Evolutionary conservation across 2,888 invertebrate species (phyloP), one percentile per base, ranked within the genome.

Genomic region (Theretra japonica): DNA sequence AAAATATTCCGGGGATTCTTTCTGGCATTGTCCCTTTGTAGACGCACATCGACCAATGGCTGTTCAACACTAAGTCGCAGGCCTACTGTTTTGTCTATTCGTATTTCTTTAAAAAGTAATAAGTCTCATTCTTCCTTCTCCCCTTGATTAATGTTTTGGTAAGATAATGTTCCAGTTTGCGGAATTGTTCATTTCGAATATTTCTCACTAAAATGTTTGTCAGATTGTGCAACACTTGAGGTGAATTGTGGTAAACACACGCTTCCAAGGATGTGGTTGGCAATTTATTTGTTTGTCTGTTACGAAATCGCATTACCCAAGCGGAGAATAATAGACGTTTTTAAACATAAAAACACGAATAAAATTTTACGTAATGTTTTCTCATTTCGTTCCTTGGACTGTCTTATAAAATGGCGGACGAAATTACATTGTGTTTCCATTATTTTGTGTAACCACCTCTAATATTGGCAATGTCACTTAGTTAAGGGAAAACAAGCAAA

Each of bases 1-100:
- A 81, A 82, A 82, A 83, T 85, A 83, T 80, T 82, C 76, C 69
- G 70, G 72, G 73, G 76, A 76, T 79, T 82, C 81, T 62, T 83
- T 76, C 79, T 73, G 75, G 74, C 78, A 79, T 82, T 82, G 82
- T 84, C 77, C 79, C 77, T 76, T 84, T 85, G 81, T 75, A 72
- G 53, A 69, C 69, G 69, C 57, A 23, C 65, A 56, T 33, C 33
- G 56, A 33, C 76, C 76, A 74, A 77, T 72, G 77, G 71, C 74
- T 75, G 72, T 69, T 77, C 76, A 76, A 78, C 77, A 75, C 78
- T 82, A 80, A 81, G 78, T 78, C 79, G 77, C 79, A 82, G 77
- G 79, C 81, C 77, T 75, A 75, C 74, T 79, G 74, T 80, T 81
- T 79, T 72, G 75, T 73, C 76, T 75, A 65, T 65, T 70, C 50